Conservation (phyloP, 2,888 invertebrate genomes). For the Pseudococcus viburni region DNA sequence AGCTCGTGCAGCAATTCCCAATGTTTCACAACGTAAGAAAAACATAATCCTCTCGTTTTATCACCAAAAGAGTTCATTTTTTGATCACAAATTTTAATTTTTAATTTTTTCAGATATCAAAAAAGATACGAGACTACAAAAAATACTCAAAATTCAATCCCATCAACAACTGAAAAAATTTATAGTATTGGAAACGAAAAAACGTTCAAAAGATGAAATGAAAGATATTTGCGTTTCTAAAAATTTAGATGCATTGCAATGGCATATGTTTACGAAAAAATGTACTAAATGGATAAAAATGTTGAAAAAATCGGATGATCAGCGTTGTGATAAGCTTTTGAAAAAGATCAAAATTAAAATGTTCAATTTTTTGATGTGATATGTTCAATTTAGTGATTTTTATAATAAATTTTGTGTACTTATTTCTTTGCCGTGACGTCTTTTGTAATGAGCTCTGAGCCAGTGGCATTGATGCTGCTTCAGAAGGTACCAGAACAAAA, state of each 20-base stretch:
- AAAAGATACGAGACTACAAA: neutral
- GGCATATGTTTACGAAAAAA: constrained; percentile 44
- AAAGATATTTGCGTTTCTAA: constrained; percentile 31
- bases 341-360: constrained; percentile 1
- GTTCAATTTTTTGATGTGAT: neutral
- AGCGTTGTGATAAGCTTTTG: neutral
- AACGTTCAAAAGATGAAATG: neutral
- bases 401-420: too few species aligned
- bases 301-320: constrained; percentile 22
- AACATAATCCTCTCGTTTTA: neutral
- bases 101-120: neutral
- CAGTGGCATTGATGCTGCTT: too few species aligned
- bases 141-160: constrained; percentile 23
- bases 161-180: constrained; percentile 43
- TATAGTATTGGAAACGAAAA: neutral
- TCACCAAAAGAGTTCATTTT: neutral
- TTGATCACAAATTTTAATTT: neutral
- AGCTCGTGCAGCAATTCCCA: neutral
- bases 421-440: too few species aligned
- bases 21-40: neutral
- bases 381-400: neutral
- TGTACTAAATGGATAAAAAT: constrained; percentile 4
- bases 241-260: constrained; percentile 55
- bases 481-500: too few species aligned
- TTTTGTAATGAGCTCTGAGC: too few species aligned